Evolutionary conservation across 2,888 invertebrate species (phyloP), one percentile per base, ranked within the genome.

Genomic region (Drosophila rellima): DNA sequence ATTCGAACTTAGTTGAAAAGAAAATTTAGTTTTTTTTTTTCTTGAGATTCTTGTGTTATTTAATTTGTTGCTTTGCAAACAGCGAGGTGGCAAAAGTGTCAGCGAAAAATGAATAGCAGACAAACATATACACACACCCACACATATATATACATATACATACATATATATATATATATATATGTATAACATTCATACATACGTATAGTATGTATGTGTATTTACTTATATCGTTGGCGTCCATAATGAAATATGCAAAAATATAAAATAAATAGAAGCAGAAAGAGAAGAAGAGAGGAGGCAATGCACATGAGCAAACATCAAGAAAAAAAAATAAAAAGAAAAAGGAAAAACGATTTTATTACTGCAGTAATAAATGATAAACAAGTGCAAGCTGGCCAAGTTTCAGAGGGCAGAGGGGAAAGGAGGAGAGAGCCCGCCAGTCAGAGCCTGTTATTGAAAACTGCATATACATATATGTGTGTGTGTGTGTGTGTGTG

Each of bases 361-460:
- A 78, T 78, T 71, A 72, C 83, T 83, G 82, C 81, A 81, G 82
- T 78, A 83, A 82, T 82, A 82, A 83, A 82, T 86, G 82, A 86
- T 82, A 82, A 86, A 83, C 87, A 86, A 83, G 84, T 86, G 81
- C 84, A 78, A 74, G 82, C 84, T 78, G 87, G 68, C 84, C 78
- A 65, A 72, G 67, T 71, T 56, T 55, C 48, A 44, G 37, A 35
- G 62, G 45, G 51, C n/a, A 3, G 11, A 15, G 7, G n/a, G 33
- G 44, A 35, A 5, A 37, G 23, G 20, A 47, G 37, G 40, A 39
- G 47, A 35, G 45, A 35, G 45, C 35, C 54, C 31, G 45, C 35
- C 54, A 55, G 35, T 50, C 48, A 56, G 35, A 61, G 69, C 63
- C 62, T 71, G 79, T 82, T 84, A 80, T 84, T 84, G 80, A 81